phyloP scores from a whole-genome alignment of 2,797 vertebrate species.

The Lithobates sylvaticus region DNA sequence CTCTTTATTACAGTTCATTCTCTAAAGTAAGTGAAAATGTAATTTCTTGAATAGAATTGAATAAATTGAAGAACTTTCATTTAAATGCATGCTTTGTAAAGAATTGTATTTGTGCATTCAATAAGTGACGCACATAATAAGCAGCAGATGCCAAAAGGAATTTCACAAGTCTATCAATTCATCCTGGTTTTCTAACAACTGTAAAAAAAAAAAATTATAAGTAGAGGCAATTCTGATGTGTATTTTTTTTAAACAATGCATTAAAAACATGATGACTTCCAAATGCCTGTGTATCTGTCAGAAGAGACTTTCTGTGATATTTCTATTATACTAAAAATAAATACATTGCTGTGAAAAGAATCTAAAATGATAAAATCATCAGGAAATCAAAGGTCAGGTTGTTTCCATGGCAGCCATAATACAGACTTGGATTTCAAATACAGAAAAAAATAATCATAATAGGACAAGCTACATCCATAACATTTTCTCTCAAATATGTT shows the following conservation, averaged over 20 bases:
- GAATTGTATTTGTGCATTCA: conserved; percentile 7
- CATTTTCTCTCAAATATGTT: conserved; percentile 38
- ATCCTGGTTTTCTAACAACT: background rate
- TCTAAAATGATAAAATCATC: conserved; percentile 54
- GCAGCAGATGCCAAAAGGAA: background rate
- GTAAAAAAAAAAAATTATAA: background rate
- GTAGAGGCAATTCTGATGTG: background rate
- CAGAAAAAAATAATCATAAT: conserved; percentile 36
- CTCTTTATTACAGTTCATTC: background rate
- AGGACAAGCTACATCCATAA: conserved; percentile 27
- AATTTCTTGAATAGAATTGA: background rate
- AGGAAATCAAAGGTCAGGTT: conserved; percentile 53
- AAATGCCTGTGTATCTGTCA: conserved; percentile 30
- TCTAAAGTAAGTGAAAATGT: background rate
- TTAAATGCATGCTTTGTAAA: background rate
- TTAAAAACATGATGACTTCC: conserved; percentile 40
- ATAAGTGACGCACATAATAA: conserved; percentile 7
- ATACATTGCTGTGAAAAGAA: conserved; percentile 46
- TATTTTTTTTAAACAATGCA: conserved; percentile 34
- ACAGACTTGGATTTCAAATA: conserved; percentile 47
- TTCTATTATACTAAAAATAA: conserved; percentile 57
- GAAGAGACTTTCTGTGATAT: conserved; percentile 38
- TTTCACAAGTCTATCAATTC: background rate
- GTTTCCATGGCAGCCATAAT: conserved; percentile 53
- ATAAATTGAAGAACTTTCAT: background rate